Conservation (phyloP, 2,113 vertebrate genomes). For the Mesitornis unicolor region DNA sequence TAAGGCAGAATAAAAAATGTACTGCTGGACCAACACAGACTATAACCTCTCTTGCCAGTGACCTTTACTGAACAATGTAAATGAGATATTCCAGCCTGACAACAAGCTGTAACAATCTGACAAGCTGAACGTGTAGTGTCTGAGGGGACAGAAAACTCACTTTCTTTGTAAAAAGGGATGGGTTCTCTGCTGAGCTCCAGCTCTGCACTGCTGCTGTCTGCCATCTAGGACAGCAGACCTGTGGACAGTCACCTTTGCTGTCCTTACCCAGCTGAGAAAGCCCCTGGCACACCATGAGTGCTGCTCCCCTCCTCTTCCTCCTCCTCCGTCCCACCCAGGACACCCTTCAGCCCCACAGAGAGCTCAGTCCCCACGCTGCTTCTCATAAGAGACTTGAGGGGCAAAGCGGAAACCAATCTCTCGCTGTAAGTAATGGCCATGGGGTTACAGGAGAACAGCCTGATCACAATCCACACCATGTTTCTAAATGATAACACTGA, state of each 20-base stretch:
- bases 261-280: background rate
- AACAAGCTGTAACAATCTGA: background rate
- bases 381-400: rapidly evolving
- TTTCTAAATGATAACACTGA: rapidly evolving
- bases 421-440: rapidly evolving
- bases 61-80: background rate
- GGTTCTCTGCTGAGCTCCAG: background rate
- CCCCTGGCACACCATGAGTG: background rate
- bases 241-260: rapidly evolving
- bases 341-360: rapidly evolving
- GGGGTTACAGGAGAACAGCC: background rate
- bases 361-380: background rate
- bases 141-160: background rate
- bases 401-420: background rate
- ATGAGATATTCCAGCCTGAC: background rate
- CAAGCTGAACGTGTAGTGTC: background rate
- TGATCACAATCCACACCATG: rapidly evolving
- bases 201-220: background rate
- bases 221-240: background rate
- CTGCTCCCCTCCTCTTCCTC: background rate
- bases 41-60: background rate
- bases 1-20: background rate
- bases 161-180: background rate
- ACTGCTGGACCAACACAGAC: background rate
- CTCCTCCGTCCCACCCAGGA: background rate